Base-by-base conservation (phyloP, 2,888 invertebrate genomes). In the Anarsia innoxiella region DNA sequence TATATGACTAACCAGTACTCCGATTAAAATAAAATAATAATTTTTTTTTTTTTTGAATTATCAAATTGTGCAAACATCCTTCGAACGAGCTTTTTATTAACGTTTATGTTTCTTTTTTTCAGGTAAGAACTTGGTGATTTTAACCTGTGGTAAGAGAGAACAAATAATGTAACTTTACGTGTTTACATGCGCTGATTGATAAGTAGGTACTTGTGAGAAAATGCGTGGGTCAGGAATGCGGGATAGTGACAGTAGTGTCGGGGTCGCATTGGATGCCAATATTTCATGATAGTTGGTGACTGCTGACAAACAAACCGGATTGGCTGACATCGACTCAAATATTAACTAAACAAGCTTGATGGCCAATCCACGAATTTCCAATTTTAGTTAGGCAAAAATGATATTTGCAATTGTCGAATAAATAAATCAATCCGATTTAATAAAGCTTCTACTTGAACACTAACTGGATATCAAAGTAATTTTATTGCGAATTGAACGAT, bases 181-280 rank as follows among this genome's bases (percentile, higher is more conserved):
- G n/a, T n/a, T n/a, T n/a, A n/a, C n/a, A n/a, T n/a, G n/a, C n/a
- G n/a, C n/a, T n/a, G n/a, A n/a, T n/a, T n/a, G n/a, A n/a, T n/a
- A n/a, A n/a, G n/a, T n/a, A n/a, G n/a, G n/a, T n/a, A n/a, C n/a
- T n/a, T 19, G 19, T 6, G 19, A 19, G 19, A 6, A 19, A 6
- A 19, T 54, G 56, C 54, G 42, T 53, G 59, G 59, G 59, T 63
- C 58, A 65, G 62, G 66, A 68, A 70, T 70, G 65, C 56, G 53
- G 53, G n/a, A n/a, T n/a, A n/a, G n/a, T 51, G 63, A 50, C 48
- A 46, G 15, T 25, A 16, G 45, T 19, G 19, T 6, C 19, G 26
- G 2, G 26, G 26, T 26, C 11, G 26, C 26, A n/a, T n/a, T n/a
- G n/a, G n/a, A n/a, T n/a, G n/a, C n/a, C n/a, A n/a, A n/a, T n/a